Base-by-base conservation (phyloP, 2,888 invertebrate species). In the Lepetodrilus schrolli region DNA sequence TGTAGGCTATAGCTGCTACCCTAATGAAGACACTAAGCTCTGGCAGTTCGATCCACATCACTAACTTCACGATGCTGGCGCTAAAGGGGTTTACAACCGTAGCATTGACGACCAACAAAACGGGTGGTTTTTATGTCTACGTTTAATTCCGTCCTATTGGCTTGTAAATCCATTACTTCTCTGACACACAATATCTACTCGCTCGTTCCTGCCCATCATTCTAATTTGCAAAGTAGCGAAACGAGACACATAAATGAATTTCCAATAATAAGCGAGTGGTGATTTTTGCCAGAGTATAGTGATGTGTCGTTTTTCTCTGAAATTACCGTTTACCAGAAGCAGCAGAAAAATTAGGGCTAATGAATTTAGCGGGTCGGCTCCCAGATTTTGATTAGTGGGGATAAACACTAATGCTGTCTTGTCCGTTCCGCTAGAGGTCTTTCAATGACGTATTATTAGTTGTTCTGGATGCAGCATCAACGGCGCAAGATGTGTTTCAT, bases 171-270 rank as follows among this genome's bases (percentile, higher is more conserved):
- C 30, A 23, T n/a, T 58, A 13, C 34, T 58, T 58, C 58, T 30
- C 30, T 58, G 26, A 13, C 58, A 58, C 30, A 58, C 51, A 58
- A 58, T 58, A 58, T 58, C 58, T 58, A 58, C 58, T 58, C 34
- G 26, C 34, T 30, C 30, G 17, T 58, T 30, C 58, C 23, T 30
- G 34, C 30, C 58, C 58, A 58, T 58, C 30, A 30, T 34, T 26
- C 58, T 58, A 58, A 58, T 58, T 58, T 58, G 58, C 34, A 58
- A 58, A 58, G 17, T 58, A 58, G 58, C 58, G 30, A 58, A 58
- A 58, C 58, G 58, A 30, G 58, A 13, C 30, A 34, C 23, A 30
- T 17, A 58, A 23, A 58, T 23, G 58, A 23, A 58, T 58, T n/a
- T 21, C 13, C 58, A 30, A 13, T 58, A 58, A 58, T 58, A 26